A percentile compares a stretch with the other conserved stretches of the same genome.
These are phyloP conservation scores for Lissocephala sabroskyi DNA, from an alignment of 2,888 invertebrate species.

Conservation along the genomic window DNA sequence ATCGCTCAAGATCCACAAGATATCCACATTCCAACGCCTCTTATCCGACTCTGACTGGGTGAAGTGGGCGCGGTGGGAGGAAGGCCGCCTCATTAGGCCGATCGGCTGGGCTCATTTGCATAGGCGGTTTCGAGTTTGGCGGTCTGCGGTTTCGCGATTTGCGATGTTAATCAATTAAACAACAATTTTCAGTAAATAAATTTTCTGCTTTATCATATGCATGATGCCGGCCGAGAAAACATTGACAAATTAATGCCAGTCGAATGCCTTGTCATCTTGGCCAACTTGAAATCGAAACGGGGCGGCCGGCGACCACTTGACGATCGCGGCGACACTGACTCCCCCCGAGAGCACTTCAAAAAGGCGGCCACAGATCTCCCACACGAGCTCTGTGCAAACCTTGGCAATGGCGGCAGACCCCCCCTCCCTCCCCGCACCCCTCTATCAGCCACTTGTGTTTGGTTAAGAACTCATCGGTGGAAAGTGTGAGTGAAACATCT, in stretches of 20 bases:
- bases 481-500: constrained; percentile 49
- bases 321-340: too few species aligned
- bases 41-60: too few species aligned
- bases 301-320: too few species aligned
- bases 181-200: background rate
- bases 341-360: background rate
- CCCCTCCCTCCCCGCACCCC: too few species aligned
- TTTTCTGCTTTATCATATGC: constrained; percentile 42
- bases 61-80: too few species aligned
- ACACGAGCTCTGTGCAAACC: constrained; percentile 17
- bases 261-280: constrained; percentile 12
- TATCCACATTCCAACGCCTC: too few species aligned
- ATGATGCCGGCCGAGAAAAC: constrained; percentile 51
- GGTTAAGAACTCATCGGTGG: constrained; percentile 30
- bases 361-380: too few species aligned
- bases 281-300: too few species aligned
- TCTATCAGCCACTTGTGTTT: constrained; percentile 24
- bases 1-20: too few species aligned
- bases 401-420: constrained; percentile 41
- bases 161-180: constrained; percentile 6
- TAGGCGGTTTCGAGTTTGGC: background rate
- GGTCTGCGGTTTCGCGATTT: background rate
- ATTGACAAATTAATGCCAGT: constrained; percentile 59
- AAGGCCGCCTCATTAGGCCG: too few species aligned
- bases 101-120: too few species aligned